Base-by-base conservation (phyloP, 2,113 vertebrate genomes). In the Pongo abelii region DNA sequence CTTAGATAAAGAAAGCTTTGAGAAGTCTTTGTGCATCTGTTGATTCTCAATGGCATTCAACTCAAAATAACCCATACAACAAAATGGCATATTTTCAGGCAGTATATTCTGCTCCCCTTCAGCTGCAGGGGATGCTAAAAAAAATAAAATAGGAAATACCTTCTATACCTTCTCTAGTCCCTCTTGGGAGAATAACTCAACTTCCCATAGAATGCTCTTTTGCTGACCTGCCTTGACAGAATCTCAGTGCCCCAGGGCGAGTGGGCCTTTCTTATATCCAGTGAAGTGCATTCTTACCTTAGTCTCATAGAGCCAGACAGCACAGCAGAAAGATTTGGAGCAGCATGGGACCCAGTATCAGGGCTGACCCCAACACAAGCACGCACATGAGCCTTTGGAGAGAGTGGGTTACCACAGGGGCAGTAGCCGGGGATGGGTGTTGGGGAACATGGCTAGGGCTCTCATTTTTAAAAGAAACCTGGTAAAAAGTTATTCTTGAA, bases 401-500 rank as follows among this genome's bases (percentile, higher is more conserved):
- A 86, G 13, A 35, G 8, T 14, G 13, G n/a, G 43, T 55, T 70
- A 32, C 18, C 12, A 3, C 8, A 30, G 13, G 13, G 50, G 23
- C 69, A 12, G 74, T 23, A 30, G 38, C 23, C 72, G 83, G 84
- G 8, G 18, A 8, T 5, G 2, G 7, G 50, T 20, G 40, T 27
- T 84, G 46, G 78, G 38, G 11, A 85, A 64, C 22, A 14, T 55
- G 50, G 38, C 59, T n/a, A 30, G 67, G 40, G 48, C 52, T 79
- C 67, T 93, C 69, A 43, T 77, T 92, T 97, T 55, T 75, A 80
- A 87, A 87, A 52, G 61, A 69, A 94, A 96, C n/a, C 48, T 23
- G 52, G 30, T 87, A 59, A 84, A 87, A 59, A 64, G 55, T 87
- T 43, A 69, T 55, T 86, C 89, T 86, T 91, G 78, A 84, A 89